phyloP scores from a whole-genome alignment of 2,797 vertebrate genomes.

The Natrix natrix region DNA sequence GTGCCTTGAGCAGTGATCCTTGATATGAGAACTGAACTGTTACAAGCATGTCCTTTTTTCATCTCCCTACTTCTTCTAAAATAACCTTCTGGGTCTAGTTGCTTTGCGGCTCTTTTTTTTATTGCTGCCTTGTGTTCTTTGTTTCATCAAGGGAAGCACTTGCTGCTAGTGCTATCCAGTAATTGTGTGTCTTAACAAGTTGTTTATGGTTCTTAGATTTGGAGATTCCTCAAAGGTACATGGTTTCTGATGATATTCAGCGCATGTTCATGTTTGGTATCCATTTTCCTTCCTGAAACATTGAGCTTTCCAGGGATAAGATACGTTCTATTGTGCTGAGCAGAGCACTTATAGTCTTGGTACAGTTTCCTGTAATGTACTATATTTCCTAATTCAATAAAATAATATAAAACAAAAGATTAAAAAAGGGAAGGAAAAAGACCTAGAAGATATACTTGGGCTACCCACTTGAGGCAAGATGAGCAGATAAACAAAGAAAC shows the following conservation, averaged over 20 bases:
- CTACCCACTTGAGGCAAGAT: slow-evolving; percentile 13
- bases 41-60: slow-evolving; percentile 11
- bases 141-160: slow-evolving; percentile 30
- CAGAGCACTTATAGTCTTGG: slow-evolving; percentile 21
- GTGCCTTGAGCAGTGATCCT: background rate
- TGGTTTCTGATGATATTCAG: slow-evolving; percentile 28
- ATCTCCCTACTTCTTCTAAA: slow-evolving; percentile 21
- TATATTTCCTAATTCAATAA: slow-evolving; percentile 24
- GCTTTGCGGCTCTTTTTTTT: slow-evolving; percentile 49
- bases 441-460: slow-evolving; percentile 15
- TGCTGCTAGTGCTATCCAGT: slow-evolving; percentile 41
- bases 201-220: slow-evolving; percentile 26
- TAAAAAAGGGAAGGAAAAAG: background rate
- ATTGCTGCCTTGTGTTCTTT: slow-evolving; percentile 50
- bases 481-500: background rate
- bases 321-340: slow-evolving; percentile 23
- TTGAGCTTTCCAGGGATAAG: slow-evolving; percentile 21
- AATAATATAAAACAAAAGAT: background rate
- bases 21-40: slow-evolving; percentile 1
- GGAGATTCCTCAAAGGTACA: slow-evolving; percentile 12
- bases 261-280: slow-evolving; percentile 31
- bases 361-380: slow-evolving; percentile 25
- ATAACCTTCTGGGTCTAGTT: slow-evolving; percentile 53
- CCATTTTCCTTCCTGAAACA: slow-evolving; percentile 28
- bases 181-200: slow-evolving; percentile 32